These are phyloP conservation scores for Drosophila pullipes DNA, from an alignment of 2,888 invertebrate species.

Conservation along the genomic window DNA sequence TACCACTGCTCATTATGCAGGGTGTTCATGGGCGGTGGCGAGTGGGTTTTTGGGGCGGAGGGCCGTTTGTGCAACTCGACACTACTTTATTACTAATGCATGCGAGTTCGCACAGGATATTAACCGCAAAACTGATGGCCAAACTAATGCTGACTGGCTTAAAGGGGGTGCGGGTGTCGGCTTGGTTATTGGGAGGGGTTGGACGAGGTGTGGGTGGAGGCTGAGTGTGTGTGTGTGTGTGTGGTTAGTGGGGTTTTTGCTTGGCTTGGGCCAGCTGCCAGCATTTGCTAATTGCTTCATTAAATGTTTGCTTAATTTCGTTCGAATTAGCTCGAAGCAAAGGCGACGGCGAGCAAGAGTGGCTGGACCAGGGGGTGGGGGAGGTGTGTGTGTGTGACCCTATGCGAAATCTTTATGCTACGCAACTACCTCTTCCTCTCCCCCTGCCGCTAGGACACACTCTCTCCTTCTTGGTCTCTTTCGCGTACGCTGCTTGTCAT, in stretches of 20 bases:
- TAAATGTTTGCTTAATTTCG: constrained; percentile 80
- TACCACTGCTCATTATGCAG: constrained; percentile 45
- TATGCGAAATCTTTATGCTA: constrained; percentile 14
- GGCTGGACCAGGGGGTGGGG: not conserved
- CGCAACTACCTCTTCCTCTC: not conserved
- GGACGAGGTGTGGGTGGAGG: not conserved
- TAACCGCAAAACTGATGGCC: constrained; percentile 60
- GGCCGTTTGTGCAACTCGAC: constrained; percentile 1
- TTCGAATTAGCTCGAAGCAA: constrained; percentile 72
- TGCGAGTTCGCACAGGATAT: constrained; percentile 65
- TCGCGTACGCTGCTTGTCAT: constrained; percentile 30
- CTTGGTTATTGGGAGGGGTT: not conserved
- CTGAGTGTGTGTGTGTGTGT: not conserved
- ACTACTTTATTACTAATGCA: constrained; percentile 61
- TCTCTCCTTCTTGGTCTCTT: not conserved
- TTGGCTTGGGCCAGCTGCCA: constrained; percentile 49
- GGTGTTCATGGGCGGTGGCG: constrained; percentile 20
- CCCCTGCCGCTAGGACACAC: no score
- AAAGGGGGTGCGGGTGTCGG: not conserved
- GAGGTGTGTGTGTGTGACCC: not conserved
- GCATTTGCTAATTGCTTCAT: constrained; percentile 79
- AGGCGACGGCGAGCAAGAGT: constrained; percentile 25
- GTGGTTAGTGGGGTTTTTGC: not conserved
- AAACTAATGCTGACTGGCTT: constrained; percentile 22
- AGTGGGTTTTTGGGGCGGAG: not conserved